phyloP scores from a whole-genome alignment of 2,888 invertebrate genomes.

The Pheosia gnoma region DNA sequence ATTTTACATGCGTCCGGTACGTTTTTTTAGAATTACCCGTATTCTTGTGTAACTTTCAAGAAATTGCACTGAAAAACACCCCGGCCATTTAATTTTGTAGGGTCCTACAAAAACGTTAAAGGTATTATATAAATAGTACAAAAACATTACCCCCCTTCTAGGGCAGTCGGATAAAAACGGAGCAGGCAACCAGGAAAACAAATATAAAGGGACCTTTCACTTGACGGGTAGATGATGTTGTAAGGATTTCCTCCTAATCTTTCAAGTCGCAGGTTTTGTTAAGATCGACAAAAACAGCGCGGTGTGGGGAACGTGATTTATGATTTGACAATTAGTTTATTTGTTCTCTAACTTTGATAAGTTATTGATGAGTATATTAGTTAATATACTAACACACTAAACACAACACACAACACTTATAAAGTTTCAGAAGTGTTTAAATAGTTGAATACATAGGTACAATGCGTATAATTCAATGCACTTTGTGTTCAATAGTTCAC shows the following conservation, averaged over 20 bases:
- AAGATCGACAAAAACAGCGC: conserved; percentile 3
- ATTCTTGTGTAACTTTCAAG: no score
- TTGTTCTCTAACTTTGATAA: not conserved
- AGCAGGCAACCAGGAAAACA: conserved; percentile 1
- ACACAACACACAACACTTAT: no score
- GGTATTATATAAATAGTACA: not conserved
- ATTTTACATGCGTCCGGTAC: no score
- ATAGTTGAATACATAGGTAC: no score
- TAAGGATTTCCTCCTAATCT: conserved; percentile 5
- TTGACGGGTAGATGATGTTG: conserved; percentile 1
- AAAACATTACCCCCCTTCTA: no score
- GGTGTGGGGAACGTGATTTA: not conserved
- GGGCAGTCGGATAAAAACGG: not conserved
- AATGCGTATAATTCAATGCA: no score
- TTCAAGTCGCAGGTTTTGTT: conserved; percentile 5
- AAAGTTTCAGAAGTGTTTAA: no score
- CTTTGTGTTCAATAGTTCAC: no score
- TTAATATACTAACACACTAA: no score
- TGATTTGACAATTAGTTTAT: conserved; percentile 1
- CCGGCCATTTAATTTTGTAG: not conserved
- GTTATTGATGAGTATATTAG: not conserved
- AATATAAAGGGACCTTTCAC: conserved; percentile 4
- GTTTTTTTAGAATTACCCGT: no score
- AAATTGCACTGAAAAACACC: no score
- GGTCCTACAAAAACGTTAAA: not conserved